These are phyloP conservation scores for Ceyx melanurus DNA, from an alignment of 2,113 vertebrate species.

Conservation along the genomic window DNA sequence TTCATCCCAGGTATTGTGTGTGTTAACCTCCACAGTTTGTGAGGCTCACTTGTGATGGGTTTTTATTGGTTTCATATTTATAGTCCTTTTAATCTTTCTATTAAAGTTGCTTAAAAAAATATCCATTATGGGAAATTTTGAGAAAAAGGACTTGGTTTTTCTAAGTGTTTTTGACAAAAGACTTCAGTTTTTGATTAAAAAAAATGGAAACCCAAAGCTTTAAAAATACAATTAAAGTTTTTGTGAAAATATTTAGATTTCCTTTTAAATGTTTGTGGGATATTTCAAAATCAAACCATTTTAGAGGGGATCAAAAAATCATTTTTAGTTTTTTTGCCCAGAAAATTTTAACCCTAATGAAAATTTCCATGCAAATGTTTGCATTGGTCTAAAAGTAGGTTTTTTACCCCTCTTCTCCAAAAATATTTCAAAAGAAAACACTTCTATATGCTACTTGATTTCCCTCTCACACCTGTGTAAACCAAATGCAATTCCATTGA, in stretches of 20 bases:
- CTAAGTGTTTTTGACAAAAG: not conserved
- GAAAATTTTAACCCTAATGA: conserved; percentile 53
- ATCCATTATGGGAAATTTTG: not conserved
- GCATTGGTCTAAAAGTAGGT: conserved; percentile 27
- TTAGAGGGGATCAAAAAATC: not conserved
- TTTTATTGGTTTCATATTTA: not conserved
- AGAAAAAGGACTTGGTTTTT: not conserved
- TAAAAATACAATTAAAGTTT: conserved; percentile 42
- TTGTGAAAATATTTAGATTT: conserved; percentile 56
- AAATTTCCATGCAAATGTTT: conserved; percentile 65
- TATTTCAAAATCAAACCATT: conserved; percentile 47
- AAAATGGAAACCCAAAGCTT: not conserved
- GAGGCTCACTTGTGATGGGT: not conserved
- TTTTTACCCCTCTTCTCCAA: conserved; percentile 35
- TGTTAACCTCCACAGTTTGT: not conserved
- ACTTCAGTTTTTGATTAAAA: not conserved
- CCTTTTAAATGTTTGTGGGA: conserved; percentile 43
- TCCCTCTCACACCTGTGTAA: conserved; percentile 65
- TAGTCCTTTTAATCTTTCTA: not conserved
- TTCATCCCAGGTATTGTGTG: not conserved
- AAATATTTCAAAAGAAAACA: conserved; percentile 64
- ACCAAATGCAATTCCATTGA: conserved; percentile 43
- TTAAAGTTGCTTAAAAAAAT: not conserved
- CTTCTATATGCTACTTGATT: conserved; percentile 60
- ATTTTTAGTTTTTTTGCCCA: conserved; percentile 40